Percentiles rank a stretch among this genome's conserved stretches.
phyloP scores from a whole-genome alignment of 2,797 vertebrate genomes.

The Odontamblyopus lacepedii region DNA sequence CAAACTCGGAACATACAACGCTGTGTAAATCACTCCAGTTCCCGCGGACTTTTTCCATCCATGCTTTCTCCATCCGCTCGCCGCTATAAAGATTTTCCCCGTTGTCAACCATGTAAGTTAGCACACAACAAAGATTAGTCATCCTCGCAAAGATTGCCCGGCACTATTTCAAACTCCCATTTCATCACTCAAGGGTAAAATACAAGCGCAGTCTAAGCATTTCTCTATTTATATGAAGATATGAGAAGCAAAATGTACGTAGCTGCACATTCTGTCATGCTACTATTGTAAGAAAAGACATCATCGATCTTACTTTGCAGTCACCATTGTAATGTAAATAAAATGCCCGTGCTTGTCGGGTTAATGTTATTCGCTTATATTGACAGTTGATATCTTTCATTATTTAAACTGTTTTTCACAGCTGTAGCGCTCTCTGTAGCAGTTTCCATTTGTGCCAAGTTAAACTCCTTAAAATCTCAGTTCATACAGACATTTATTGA shows the following conservation, averaged over 20 bases:
- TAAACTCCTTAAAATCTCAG: too few relatives aligned
- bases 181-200: constrained; percentile 17
- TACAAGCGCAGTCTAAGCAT: constrained; percentile 6
- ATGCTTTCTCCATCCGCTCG: constrained; percentile 7
- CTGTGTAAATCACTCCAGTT: constrained; percentile 5
- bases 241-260: not conserved
- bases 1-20: constrained; percentile 15
- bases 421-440: not conserved
- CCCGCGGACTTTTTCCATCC: not conserved
- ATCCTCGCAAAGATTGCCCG: constrained; percentile 36
- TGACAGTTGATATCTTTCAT: too few relatives aligned
- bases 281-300: not conserved
- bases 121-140: constrained; percentile 23
- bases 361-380: not conserved
- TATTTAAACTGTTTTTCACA: too few relatives aligned
- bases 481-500: too few relatives aligned
- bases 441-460: not conserved
- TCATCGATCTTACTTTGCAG: not conserved
- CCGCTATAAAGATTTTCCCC: constrained; percentile 9
- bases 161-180: constrained; percentile 1
- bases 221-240: not conserved
- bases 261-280: not conserved
- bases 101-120: constrained; percentile 34
- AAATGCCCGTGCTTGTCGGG: not conserved
- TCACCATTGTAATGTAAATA: not conserved